Conservation (phyloP, 2,797 vertebrate genomes). For the Macroramphosus scolopax region DNA sequence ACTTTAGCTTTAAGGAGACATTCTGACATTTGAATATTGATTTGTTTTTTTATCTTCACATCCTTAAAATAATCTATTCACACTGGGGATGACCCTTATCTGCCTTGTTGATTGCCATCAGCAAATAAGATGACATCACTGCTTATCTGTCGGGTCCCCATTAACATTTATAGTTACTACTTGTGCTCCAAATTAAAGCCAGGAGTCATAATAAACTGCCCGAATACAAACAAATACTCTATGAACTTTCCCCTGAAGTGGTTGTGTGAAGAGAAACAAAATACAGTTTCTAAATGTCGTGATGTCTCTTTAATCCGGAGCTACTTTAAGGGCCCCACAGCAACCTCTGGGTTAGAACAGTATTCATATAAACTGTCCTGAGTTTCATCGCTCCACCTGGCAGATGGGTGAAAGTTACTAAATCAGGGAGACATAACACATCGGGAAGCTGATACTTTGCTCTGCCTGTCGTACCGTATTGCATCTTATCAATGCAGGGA, state of each 20-base stretch:
- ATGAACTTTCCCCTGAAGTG: conserved; percentile 1
- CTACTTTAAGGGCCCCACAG: conserved; percentile 28
- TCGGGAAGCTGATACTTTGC: conserved; percentile 24
- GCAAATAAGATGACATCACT: no score
- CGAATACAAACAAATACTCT: no score
- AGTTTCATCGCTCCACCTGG: conserved; percentile 9
- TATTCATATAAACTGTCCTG: conserved; percentile 1
- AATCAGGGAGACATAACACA: conserved; percentile 5
- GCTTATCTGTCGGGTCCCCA: no score
- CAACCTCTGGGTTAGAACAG: conserved; percentile 62
- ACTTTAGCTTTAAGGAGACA: conserved; percentile 50
- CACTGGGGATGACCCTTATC: no score
- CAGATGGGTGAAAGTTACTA: conserved; percentile 4
- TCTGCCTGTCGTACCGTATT: no score
- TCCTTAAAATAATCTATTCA: no score
- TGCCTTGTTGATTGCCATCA: no score
- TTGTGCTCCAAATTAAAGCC: no score
- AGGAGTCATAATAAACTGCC: no score
- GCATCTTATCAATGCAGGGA: no score
- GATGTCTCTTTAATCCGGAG: conserved; percentile 40
- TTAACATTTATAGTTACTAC: no score
- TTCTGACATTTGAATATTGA: conserved; percentile 50
- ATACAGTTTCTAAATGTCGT: conserved; percentile 35
- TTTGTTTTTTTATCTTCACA: no score
- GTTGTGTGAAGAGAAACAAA: conserved; percentile 42